Conservation (phyloP, 2,797 vertebrate species). For the Chelon labrosus region DNA sequence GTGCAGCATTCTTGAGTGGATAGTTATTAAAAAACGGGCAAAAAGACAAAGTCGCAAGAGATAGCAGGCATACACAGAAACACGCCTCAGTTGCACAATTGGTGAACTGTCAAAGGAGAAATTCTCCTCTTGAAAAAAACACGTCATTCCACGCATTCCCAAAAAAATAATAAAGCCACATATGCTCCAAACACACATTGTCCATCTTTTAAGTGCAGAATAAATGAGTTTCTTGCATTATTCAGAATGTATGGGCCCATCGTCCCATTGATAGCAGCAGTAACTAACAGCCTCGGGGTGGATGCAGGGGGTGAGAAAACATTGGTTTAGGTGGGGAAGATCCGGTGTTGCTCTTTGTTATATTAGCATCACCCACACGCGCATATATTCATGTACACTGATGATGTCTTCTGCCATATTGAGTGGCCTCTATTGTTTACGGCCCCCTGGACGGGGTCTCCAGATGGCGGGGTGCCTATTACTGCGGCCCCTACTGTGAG, state of each 20-base stretch:
- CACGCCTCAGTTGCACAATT: neutral
- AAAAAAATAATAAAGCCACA: conserved; percentile 14
- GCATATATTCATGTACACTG: conserved; percentile 45
- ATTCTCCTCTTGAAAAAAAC: neutral
- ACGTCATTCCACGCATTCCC: neutral
- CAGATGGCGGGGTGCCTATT: conserved; percentile 85
- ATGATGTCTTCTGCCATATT: conserved; percentile 67
- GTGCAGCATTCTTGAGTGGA: conserved; percentile 27
- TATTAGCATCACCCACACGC: conserved; percentile 47
- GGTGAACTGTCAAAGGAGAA: neutral
- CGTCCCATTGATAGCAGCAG: conserved; percentile 49
- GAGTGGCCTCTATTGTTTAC: conserved; percentile 78
- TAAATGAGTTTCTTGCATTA: conserved; percentile 62
- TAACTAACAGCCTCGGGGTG: conserved; percentile 66
- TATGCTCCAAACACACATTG: conserved; percentile 21
- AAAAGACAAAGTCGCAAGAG: conserved; percentile 6
- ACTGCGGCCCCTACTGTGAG: conserved; percentile 76
- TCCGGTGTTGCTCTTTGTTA: conserved; percentile 53
- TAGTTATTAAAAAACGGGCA: conserved; percentile 13
- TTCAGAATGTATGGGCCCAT: conserved; percentile 56
- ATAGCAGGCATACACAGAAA: conserved; percentile 4
- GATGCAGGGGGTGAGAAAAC: conserved; percentile 78
- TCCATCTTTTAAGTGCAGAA: conserved; percentile 34
- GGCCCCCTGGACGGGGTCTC: conserved; percentile 79
- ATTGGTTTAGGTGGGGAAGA: conserved; percentile 72